phyloP scores from a whole-genome alignment of 2,797 vertebrate species.

The Oophaga sylvatica region DNA sequence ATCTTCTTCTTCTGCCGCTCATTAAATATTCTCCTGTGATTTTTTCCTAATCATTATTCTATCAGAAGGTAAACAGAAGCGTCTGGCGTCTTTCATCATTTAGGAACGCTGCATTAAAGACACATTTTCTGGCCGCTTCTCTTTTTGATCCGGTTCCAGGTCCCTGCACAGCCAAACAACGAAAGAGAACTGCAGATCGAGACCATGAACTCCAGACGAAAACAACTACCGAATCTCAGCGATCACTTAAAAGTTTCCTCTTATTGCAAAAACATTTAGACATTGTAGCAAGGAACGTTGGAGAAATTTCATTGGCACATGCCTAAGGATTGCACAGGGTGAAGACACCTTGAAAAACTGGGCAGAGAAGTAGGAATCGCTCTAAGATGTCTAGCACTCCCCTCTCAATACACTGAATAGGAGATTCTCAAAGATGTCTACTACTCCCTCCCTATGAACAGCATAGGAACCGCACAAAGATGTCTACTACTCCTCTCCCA shows the following conservation, averaged over 20 bases:
- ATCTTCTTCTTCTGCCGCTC: background rate
- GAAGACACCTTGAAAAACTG: background rate
- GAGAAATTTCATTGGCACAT: background rate
- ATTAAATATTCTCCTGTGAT: background rate
- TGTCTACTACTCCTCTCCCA: too few relatives aligned
- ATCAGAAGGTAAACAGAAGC: constrained; percentile 1
- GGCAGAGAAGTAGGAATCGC: background rate
- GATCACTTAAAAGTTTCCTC: background rate
- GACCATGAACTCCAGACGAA: background rate
- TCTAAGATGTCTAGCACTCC: background rate
- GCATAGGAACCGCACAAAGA: background rate
- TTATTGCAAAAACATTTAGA: background rate
- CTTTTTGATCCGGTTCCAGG: constrained; percentile 8
- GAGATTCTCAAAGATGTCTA: background rate
- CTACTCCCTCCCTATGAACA: background rate
- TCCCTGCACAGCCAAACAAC: background rate
- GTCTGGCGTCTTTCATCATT: background rate
- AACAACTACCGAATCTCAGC: background rate
- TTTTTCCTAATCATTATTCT: constrained; percentile 5
- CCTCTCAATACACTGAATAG: background rate
- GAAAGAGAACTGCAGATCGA: background rate
- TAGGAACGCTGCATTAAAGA: background rate
- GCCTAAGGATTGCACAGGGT: background rate
- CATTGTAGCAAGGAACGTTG: background rate
- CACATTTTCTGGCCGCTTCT: background rate